phyloP scores from a whole-genome alignment of 1,140 invertebrate genomes.

The Drosophila nigromelanica region DNA sequence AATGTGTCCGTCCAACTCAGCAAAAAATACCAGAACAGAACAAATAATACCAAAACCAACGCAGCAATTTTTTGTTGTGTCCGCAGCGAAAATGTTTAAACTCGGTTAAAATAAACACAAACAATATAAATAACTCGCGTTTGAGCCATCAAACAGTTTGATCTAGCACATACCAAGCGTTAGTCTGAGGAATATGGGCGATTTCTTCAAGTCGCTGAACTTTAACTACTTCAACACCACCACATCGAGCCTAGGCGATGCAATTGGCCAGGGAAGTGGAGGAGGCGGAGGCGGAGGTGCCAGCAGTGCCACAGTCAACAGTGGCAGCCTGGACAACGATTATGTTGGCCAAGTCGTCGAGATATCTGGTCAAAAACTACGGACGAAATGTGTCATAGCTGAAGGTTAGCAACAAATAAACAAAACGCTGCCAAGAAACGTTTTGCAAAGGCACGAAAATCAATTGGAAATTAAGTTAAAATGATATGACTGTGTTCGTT shows the following conservation, averaged over 20 bases:
- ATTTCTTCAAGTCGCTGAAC: constrained; percentile 92
- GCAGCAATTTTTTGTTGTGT: constrained; percentile 50
- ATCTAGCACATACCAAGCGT: neutral
- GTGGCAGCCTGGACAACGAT: constrained; percentile 89
- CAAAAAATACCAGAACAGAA: constrained; percentile 51
- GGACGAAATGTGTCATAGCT: constrained; percentile 95
- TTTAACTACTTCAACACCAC: constrained; percentile 91
- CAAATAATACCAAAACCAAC: constrained; percentile 42
- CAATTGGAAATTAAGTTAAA: constrained; percentile 51
- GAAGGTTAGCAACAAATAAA: constrained; percentile 89
- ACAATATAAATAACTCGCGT: constrained; percentile 29
- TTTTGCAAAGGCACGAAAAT: constrained; percentile 48
- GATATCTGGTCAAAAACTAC: constrained; percentile 93
- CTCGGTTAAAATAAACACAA: constrained; percentile 44
- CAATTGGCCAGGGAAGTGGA: constrained; percentile 43
- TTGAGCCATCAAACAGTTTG: constrained; percentile 17
- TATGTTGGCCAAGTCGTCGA: constrained; percentile 96
- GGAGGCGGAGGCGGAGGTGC: constrained; percentile 36
- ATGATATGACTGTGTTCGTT: neutral
- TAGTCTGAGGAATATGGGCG: constrained; percentile 88
- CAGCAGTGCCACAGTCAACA: constrained; percentile 62
- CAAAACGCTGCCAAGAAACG: constrained; percentile 4
- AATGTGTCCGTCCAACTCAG: constrained; percentile 27
- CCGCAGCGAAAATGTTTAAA: constrained; percentile 58
- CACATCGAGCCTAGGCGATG: constrained; percentile 83